Conservation (phyloP, 1,140 invertebrate genomes). For the Theocolax elegans region DNA sequence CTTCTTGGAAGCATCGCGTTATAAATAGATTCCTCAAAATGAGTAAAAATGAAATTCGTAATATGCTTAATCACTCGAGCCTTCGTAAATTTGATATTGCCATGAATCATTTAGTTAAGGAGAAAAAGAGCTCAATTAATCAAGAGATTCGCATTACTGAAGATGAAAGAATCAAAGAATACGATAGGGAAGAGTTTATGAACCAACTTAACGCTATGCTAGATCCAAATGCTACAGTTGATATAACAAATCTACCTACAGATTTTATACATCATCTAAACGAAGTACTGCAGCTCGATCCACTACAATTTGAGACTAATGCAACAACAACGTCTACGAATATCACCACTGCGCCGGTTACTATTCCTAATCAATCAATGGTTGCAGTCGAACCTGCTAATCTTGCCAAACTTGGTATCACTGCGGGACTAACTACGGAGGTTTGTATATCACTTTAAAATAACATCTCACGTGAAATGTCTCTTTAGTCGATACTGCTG, state of each 20-base stretch:
- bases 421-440: not conserved
- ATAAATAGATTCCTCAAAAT: conserved; percentile 63
- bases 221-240: conserved; percentile 59
- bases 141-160: conserved; percentile 57
- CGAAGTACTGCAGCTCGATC: conserved; percentile 61
- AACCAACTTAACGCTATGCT: conserved; percentile 63
- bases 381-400: not conserved
- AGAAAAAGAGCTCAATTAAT: conserved; percentile 55
- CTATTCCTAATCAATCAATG: not conserved
- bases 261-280: conserved; percentile 64
- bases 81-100: conserved; percentile 64
- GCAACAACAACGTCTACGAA: conserved; percentile 18
- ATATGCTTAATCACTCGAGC: conserved; percentile 65
- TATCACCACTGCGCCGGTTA: not conserved
- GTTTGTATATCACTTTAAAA: conserved; percentile 14
- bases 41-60: conserved; percentile 65
- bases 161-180: conserved; percentile 59
- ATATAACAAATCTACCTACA: conserved; percentile 60
- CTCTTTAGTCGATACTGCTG: no score
- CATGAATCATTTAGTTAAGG: conserved; percentile 65
- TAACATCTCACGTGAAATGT: no score
- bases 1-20: conserved; percentile 60
- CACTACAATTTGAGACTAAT: conserved; percentile 33
- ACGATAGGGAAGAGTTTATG: conserved; percentile 62
- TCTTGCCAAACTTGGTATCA: not conserved